Evolutionary conservation across 30 jellyfish, hydroid and myxozoan genomes (phyloP).

Genomic region (Turritopsis rubra): DNA sequence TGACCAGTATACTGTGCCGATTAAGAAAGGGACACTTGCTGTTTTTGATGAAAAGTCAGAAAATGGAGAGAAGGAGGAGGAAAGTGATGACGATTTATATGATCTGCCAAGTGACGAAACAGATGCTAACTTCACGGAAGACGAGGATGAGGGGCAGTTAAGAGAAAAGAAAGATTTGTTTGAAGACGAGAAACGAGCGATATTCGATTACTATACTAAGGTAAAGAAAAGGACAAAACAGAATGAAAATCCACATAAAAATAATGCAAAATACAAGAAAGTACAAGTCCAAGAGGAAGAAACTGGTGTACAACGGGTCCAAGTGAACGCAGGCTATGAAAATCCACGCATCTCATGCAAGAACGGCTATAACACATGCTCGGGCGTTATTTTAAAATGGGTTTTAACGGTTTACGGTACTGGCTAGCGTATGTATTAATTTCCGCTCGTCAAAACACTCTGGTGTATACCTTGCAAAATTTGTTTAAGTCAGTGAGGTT

Average conservation of each 20-base stretch:
- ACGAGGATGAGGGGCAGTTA: conserved; percentile 13
- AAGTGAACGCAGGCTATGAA: conserved; percentile 98
- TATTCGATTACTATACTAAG: conserved; percentile 13
- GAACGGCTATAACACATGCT: conserved; percentile 65
- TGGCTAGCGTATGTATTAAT: conserved; percentile 20
- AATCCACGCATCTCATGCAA: conserved; percentile 89
- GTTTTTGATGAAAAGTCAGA: conserved; percentile 21
- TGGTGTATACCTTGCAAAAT: too few relatives aligned
- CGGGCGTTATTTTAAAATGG: conserved; percentile 91
- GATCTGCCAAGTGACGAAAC: neutral
- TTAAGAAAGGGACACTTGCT: conserved; percentile 27
- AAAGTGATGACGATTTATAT: neutral
- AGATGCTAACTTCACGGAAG: neutral
- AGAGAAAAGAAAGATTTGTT: conserved; percentile 28
- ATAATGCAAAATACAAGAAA: conserved; percentile 38
- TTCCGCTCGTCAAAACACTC: too few relatives aligned
- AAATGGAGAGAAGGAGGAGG: neutral
- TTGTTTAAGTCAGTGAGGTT: too few relatives aligned
- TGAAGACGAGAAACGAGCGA: conserved; percentile 24
- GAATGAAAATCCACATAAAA: neutral
- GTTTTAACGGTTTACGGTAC: conserved; percentile 89
- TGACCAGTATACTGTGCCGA: conserved; percentile 17
- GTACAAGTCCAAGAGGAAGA: conserved; percentile 97
- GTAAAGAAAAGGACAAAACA: neutral
- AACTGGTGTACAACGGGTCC: conserved; percentile 99